Conservation (phyloP, 2,113 vertebrate species). For the Gallinago undulata region DNA sequence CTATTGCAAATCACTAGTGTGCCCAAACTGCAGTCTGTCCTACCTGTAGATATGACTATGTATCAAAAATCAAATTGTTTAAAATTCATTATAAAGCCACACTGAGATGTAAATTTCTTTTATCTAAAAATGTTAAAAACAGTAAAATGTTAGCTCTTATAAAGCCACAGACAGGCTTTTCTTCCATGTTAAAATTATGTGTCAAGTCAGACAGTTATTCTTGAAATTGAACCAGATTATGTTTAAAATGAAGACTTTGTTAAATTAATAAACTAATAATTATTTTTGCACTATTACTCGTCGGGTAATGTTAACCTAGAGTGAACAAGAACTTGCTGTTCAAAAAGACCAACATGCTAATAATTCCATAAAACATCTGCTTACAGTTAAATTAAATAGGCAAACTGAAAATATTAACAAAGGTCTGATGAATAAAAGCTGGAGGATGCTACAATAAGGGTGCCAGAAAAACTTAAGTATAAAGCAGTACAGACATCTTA, state of each 20-base stretch:
- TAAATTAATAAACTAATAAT: conserved; percentile 54
- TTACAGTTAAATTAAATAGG: background rate
- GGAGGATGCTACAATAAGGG: background rate
- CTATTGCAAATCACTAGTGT: conserved; percentile 43
- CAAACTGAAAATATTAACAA: conserved; percentile 1
- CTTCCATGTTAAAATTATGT: conserved; percentile 22
- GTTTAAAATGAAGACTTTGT: conserved; percentile 1
- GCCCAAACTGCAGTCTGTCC: conserved; percentile 10
- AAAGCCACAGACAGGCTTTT: background rate
- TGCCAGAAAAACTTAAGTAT: background rate
- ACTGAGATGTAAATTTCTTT: conserved; percentile 1
- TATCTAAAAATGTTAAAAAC: background rate
- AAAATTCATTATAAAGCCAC: background rate
- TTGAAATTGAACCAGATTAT: background rate
- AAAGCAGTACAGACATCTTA: background rate
- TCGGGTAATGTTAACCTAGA: conserved; percentile 5
- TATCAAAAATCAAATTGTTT: conserved; percentile 12
- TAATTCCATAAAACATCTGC: background rate
- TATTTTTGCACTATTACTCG: background rate
- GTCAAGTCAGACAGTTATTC: background rate
- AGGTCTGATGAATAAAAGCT: background rate
- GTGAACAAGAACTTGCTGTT: background rate
- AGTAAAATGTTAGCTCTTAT: background rate
- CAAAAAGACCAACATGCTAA: conserved; percentile 31
- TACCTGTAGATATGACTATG: background rate